Evolutionary conservation across 2,888 invertebrate genomes (phyloP), one percentile per base, ranked within the genome.

Genomic region (Theodoxus fluviatilis): DNA sequence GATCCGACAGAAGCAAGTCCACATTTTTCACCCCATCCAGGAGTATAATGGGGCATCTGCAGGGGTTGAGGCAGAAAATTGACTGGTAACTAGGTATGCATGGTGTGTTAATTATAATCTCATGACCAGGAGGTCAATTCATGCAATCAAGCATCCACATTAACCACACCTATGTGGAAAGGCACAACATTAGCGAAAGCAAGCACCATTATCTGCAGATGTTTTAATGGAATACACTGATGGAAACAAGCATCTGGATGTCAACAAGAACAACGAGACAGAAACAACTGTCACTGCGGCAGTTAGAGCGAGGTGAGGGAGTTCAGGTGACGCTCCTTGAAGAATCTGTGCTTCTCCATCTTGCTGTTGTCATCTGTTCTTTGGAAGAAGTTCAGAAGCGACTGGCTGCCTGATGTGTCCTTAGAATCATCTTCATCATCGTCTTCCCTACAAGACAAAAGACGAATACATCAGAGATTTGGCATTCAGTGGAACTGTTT

Each of bases 381-480:
- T 33, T 74, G 73, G 71, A 82, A 79, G 67, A 80, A 84, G 9
- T 80, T 77, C 2, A 76, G 73, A 57, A 84, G 69, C n/a, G 78
- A 76, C 33, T 79, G 78, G 15, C 76, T 79, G 40, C 79, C 78
- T 67, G 77, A 75, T 6, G 72, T 67, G 15, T 68, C 59, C 22
- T 80, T 79, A 59, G 75, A 76, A 40, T 85, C 84, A 65, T 81
- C 80, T 52, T 82, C 83, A 37, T 81, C 82, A 65, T 83, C 82
- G 66, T 83, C 85, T 75, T 80, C 80, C 83, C 83, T 83, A 73
- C 25, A 76, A 78, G 33, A 28, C 25, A 43, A 68, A 66, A 68
- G 33, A 69, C 28, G 61, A 28, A 18, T 70, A 59, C 40, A 61
- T 38, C 12, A 67, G 59, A 28, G 18, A 43, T 28, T n/a, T 59